Evolutionary conservation across 2,113 vertebrate species (phyloP).

Genomic region (Corythornis vintsioides): DNA sequence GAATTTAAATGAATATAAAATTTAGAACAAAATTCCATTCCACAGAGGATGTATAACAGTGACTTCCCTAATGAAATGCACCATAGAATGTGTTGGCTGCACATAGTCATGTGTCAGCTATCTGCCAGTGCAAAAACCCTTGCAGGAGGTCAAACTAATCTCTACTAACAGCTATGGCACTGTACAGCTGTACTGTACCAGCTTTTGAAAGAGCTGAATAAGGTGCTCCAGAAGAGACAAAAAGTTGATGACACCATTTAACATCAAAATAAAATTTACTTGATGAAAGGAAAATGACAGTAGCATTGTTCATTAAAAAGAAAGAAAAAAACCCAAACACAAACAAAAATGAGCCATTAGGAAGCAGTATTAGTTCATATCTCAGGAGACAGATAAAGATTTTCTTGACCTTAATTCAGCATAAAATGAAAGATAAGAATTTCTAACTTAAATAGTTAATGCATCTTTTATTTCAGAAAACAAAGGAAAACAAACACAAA

Average conservation of each 20-base stretch:
- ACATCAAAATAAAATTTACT: neutral
- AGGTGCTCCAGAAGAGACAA: neutral
- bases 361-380: neutral
- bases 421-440: neutral
- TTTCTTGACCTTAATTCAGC: neutral
- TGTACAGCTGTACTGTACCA: neutral
- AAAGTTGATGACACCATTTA: neutral
- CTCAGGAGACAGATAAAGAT: neutral
- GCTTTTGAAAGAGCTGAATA: neutral
- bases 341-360: neutral
- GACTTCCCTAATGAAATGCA: neutral
- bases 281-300: neutral
- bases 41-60: neutral
- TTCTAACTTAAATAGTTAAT: neutral
- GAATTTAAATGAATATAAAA: neutral
- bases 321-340: neutral
- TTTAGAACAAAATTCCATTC: neutral
- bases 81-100: fast-evolving
- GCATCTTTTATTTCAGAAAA: neutral
- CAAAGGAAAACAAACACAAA: too few species aligned
- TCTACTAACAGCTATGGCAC: neutral
- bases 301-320: neutral
- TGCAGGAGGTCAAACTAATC: neutral
- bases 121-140: neutral
- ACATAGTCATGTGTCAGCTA: fast-evolving